phyloP scores from a whole-genome alignment of 2,888 invertebrate genomes.

The Synergus itoensis region DNA sequence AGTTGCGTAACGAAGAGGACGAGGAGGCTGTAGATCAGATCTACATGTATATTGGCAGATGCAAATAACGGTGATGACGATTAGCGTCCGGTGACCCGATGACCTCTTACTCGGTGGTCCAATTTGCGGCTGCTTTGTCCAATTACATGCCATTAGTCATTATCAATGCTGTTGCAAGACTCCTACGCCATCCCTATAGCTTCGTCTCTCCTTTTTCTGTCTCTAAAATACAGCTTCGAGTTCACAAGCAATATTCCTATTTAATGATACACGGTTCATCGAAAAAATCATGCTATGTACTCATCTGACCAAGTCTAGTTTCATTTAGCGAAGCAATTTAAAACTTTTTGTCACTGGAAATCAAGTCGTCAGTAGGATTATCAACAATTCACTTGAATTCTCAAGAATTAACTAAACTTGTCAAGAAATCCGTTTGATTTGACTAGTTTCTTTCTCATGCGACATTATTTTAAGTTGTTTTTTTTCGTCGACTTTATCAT shows the following conservation, averaged over 20 bases:
- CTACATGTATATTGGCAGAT: conserved; percentile 56
- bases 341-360: no score
- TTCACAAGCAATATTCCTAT: conserved; percentile 20
- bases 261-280: conserved; percentile 3
- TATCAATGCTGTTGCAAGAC: conserved; percentile 68
- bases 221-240: conserved; percentile 39
- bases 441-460: no score
- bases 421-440: no score
- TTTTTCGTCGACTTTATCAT: background rate
- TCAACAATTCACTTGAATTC: no score
- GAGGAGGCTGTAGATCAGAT: conserved; percentile 46
- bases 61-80: conserved; percentile 63
- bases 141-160: conserved; percentile 74
- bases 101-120: conserved; percentile 75
- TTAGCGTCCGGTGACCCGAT: conserved; percentile 67
- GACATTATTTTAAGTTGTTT: no score
- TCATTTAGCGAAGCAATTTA: no score
- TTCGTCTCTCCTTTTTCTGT: conserved; percentile 39
- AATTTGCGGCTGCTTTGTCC: conserved; percentile 78
- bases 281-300: background rate
- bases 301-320: background rate
- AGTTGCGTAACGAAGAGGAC: conserved; percentile 41
- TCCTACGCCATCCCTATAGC: conserved; percentile 64
- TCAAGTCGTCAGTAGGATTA: no score
- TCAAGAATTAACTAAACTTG: no score